A percentile compares a stretch with the other conserved stretches of the same genome.
phyloP scores from a whole-genome alignment of 2,888 invertebrate genomes.

The Muschampia plurimacula region DNA sequence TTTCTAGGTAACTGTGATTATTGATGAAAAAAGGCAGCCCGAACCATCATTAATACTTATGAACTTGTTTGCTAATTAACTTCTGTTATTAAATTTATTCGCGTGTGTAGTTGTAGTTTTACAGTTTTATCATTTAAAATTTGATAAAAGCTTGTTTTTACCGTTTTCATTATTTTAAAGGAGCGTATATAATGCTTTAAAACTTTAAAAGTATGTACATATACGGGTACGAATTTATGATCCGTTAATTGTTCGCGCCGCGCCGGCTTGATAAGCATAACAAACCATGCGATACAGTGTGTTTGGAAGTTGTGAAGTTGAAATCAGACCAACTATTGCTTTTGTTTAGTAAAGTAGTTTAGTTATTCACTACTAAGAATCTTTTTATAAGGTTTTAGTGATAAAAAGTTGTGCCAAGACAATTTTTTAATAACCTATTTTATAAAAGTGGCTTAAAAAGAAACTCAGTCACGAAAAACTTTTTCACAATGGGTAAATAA shows the following conservation, averaged over 20 bases:
- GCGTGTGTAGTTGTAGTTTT: constrained; percentile 10
- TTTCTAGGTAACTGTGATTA: constrained; percentile 81
- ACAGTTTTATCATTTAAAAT: constrained; percentile 14
- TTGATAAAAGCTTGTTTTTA: neutral
- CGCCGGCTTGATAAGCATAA: constrained; percentile 74
- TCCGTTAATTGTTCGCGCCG: constrained; percentile 76
- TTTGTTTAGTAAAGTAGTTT: neutral
- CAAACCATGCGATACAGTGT: constrained; percentile 52
- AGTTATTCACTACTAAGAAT: neutral
- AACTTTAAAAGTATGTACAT: constrained; percentile 59
- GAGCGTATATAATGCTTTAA: constrained; percentile 45
- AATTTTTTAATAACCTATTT: neutral
- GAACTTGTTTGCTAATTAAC: constrained; percentile 34
- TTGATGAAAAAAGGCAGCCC: constrained; percentile 74
- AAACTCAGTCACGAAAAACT: neutral
- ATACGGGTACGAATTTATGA: constrained; percentile 67
- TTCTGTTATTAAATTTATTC: constrained; percentile 25
- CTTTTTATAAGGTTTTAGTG: neutral
- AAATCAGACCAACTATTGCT: constrained; percentile 3
- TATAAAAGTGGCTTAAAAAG: neutral
- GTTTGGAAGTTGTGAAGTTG: constrained; percentile 23
- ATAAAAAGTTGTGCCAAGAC: neutral
- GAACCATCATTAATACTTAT: constrained; percentile 63
- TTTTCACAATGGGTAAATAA: neutral
- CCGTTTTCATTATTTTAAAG: neutral